Conservation (phyloP, 2,113 vertebrate genomes). For the Nettapus auritus region DNA sequence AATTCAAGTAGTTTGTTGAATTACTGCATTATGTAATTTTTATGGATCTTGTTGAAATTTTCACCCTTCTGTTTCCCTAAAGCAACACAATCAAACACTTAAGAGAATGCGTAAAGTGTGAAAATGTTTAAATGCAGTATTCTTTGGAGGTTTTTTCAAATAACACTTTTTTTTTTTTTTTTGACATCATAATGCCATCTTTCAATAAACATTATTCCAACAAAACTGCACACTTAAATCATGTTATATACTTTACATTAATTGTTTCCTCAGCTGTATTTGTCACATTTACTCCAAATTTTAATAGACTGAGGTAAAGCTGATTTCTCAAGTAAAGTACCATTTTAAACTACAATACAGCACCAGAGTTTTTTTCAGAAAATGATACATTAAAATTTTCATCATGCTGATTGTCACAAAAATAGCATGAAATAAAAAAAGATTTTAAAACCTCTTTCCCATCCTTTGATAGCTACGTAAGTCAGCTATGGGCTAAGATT, state of each 20-base stretch:
- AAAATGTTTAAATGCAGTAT: background rate
- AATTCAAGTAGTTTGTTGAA: background rate
- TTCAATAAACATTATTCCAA: background rate
- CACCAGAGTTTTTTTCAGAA: conserved; percentile 32
- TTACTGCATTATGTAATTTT: background rate
- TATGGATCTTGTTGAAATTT: background rate
- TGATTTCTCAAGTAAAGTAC: conserved; percentile 53
- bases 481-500: conserved; percentile 52
- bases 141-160: background rate
- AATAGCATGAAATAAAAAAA: conserved; percentile 5
- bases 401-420: conserved; percentile 39
- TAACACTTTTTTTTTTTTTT: background rate
- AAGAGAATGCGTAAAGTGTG: background rate
- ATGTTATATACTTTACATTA: background rate
- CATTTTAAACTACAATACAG: conserved; percentile 36
- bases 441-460: conserved; percentile 56
- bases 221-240: background rate
- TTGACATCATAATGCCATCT: background rate
- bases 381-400: conserved; percentile 56
- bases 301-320: background rate
- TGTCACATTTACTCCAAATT: conserved; percentile 10
- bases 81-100: background rate
- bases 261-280: background rate
- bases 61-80: background rate
- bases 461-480: conserved; percentile 34